phyloP scores from a whole-genome alignment of 2,113 vertebrate species.

The Sporophila hypoxantha region DNA sequence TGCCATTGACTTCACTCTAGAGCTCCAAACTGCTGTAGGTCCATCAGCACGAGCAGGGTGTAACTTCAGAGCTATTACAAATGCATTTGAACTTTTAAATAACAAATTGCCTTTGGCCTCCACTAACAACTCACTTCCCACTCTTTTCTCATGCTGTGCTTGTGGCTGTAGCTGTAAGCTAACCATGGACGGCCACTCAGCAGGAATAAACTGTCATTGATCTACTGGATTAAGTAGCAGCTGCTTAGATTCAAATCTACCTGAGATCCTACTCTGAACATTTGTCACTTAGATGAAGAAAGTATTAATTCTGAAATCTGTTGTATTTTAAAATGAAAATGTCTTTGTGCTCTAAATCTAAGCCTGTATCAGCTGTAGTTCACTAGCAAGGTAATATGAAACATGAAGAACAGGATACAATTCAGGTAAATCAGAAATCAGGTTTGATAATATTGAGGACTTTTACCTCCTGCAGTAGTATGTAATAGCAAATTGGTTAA shows the following conservation, averaged over 20 bases:
- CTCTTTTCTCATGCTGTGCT: neutral
- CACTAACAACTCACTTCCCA: neutral
- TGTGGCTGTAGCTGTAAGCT: neutral
- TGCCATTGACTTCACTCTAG: neutral
- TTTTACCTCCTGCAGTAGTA: slow-evolving; percentile 5
- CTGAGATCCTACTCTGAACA: neutral
- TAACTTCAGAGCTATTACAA: neutral
- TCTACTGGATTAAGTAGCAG: neutral
- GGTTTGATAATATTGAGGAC: neutral
- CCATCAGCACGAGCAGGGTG: neutral
- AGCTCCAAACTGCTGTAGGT: neutral
- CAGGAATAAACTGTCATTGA: neutral
- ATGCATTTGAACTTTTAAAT: neutral
- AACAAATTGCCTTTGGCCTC: neutral
- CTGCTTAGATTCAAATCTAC: neutral
- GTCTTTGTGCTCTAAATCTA: neutral
- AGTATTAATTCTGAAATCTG: neutral
- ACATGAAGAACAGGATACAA: neutral
- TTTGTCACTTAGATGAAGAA: neutral
- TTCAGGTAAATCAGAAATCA: neutral
- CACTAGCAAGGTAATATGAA: neutral
- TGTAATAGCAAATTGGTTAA: slow-evolving; percentile 16
- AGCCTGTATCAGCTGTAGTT: neutral
- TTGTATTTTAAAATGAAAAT: neutral
- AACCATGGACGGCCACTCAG: neutral